Evolutionary conservation across 2,888 invertebrate genomes (phyloP), one percentile per base, ranked within the genome.

Genomic region (Meteorus colon): DNA sequence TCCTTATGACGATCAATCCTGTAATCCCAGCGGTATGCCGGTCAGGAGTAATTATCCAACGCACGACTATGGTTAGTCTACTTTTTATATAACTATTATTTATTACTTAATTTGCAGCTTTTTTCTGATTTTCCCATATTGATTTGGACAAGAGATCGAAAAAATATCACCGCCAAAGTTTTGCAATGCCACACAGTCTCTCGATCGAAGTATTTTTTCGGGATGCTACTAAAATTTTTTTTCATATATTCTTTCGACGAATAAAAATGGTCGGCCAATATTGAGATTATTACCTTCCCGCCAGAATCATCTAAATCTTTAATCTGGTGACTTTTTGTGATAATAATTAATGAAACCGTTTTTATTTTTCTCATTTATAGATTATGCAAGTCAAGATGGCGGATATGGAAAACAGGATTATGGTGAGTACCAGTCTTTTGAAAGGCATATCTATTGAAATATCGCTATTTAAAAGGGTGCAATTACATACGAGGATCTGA

Each of bases 321-420:
- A 34, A 34, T 34, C 34, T 6, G 1, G 34, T 6, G 34, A 6
- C 4, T 34, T 34, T 8, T 34, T 4, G 4, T 4, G 34, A 34
- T 8, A 34, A 34, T 8, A 34, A 34, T 8, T 34, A 4, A 34
- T 8, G 8, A 34, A 34, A 34, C 34, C 5, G 48, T 66, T 48
- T 65, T 63, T 37, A 6, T 69, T 48, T 27, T n/a, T 31, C 37
- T 24, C n/a, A 3, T 14, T 60, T 59, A 1, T 84, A 89, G 89
- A 89, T 84, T 89, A 89, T 83, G 80, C 87, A 80, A 85, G 81
- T 84, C 89, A 86, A 84, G 88, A 86, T 79, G 86, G 87, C 81
- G 88, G 85, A 74, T 86, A 89, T 76, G 89, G 89, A 79, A 87
- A 86, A 80, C 88, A 87, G 81, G 89, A 89, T 81, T 89, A 89